Evolutionary conservation across 2,113 vertebrate genomes (phyloP).

Genomic region (Spermophilus dauricus): DNA sequence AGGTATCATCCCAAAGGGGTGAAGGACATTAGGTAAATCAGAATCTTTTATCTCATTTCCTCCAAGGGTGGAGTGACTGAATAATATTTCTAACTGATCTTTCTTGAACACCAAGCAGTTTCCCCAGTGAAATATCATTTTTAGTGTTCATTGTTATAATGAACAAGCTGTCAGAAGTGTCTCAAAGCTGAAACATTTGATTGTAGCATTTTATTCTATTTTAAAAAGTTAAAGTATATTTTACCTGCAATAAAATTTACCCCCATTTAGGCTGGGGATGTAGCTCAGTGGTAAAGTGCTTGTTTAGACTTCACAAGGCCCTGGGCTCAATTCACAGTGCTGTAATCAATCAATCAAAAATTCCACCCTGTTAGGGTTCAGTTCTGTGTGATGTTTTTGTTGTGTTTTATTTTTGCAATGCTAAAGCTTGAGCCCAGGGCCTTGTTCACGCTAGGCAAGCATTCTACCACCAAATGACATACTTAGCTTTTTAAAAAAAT

Average conservation of each 20-base stretch:
- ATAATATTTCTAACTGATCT: background rate
- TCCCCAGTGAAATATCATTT: background rate
- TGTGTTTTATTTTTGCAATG: background rate
- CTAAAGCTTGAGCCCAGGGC: too few species aligned
- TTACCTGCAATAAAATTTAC: conserved; percentile 9
- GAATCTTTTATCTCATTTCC: background rate
- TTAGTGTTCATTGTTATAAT: conserved; percentile 44
- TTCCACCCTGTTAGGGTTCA: background rate
- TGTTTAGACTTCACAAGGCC: too few species aligned
- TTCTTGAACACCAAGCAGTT: conserved; percentile 11
- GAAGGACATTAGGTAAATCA: background rate
- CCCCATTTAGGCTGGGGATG: too few species aligned
- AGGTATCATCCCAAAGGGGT: background rate
- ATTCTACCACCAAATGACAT: background rate
- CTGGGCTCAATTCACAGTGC: too few species aligned
- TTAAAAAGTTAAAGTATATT: background rate
- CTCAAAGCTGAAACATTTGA: background rate
- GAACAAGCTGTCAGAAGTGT: conserved; percentile 22
- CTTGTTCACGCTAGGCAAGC: background rate
- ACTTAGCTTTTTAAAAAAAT: background rate
- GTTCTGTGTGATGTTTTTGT: background rate
- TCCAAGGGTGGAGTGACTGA: background rate
- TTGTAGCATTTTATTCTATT: background rate
- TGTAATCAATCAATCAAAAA: too few species aligned
- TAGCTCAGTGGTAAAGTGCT: too few species aligned